Evolutionary conservation across 2,113 vertebrate genomes (phyloP).

Genomic region (Baryphthengus martii): DNA sequence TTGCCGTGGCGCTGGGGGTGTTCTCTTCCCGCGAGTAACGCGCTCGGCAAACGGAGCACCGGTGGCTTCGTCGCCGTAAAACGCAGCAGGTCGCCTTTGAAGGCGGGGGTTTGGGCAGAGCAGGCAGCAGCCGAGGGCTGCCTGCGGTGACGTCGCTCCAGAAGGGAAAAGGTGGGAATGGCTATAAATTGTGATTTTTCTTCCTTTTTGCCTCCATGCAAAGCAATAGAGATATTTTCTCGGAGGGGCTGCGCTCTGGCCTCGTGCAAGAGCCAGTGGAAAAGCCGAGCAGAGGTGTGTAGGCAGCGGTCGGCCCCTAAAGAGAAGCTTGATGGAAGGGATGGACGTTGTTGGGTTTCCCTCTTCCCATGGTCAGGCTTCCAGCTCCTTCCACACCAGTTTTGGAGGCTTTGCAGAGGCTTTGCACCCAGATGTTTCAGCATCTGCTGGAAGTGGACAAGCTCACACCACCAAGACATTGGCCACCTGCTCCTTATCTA

Average conservation of each 20-base stretch:
- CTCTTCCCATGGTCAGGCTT: not conserved
- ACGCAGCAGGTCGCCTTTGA: not conserved
- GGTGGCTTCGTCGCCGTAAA: not conserved
- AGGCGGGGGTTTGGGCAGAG: not conserved
- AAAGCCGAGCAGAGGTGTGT: not conserved
- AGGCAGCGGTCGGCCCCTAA: not conserved
- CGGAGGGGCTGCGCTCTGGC: not conserved
- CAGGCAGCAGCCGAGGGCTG: not conserved
- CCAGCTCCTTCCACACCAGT: not conserved
- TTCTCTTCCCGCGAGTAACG: not conserved
- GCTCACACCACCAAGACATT: not conserved
- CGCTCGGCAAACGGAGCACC: not conserved
- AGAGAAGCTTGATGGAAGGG: not conserved
- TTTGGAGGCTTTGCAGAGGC: not conserved
- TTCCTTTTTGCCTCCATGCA: not conserved
- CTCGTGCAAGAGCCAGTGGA: rapidly evolving
- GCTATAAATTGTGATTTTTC: not conserved
- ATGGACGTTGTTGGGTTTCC: not conserved
- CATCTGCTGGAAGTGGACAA: not conserved
- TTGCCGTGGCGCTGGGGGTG: not conserved
- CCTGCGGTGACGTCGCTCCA: not conserved
- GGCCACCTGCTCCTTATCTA: not conserved
- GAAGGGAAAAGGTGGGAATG: not conserved
- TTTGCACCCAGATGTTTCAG: not conserved
- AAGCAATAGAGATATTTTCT: not conserved